Evolutionary conservation across 2,113 vertebrate genomes (phyloP).

Genomic region (Notechis scutatus): DNA sequence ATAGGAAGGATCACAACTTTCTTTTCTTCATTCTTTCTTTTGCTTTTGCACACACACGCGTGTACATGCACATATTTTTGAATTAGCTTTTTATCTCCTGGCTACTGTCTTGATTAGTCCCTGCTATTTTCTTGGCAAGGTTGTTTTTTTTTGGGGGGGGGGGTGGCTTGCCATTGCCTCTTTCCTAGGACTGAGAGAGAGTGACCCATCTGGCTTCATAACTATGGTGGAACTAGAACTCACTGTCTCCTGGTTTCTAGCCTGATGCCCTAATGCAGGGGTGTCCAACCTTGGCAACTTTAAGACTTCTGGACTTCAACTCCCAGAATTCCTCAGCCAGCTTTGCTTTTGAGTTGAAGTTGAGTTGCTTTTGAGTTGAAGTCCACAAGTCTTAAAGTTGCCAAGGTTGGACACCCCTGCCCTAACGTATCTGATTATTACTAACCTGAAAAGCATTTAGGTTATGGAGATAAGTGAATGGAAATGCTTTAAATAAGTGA

Average conservation of each 20-base stretch:
- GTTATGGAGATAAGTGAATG: background rate
- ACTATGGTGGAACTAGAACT: background rate
- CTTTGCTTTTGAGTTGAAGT: too few relatives aligned
- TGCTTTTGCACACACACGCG: background rate
- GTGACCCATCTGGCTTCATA: background rate
- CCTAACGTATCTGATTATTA: background rate
- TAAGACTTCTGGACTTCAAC: too few relatives aligned
- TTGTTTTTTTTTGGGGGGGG: background rate
- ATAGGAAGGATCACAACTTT: background rate
- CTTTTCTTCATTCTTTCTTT: background rate
- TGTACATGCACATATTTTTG: background rate
- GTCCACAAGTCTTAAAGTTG: too few relatives aligned
- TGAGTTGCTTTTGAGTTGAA: too few relatives aligned
- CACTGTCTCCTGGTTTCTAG: background rate
- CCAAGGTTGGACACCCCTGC: background rate
- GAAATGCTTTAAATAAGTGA: background rate
- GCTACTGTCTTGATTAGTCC: background rate
- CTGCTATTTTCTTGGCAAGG: background rate
- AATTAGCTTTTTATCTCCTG: background rate
- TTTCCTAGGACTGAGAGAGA: background rate
- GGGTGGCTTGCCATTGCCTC: background rate
- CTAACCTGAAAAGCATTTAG: background rate
- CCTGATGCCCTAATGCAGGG: background rate
- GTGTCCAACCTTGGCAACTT: too few relatives aligned
- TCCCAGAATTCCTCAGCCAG: too few relatives aligned